Evolutionary conservation across 1,140 invertebrate genomes (phyloP), one percentile per base, ranked within the genome.

Genomic region (silkworm (Bombyx mori)): DNA sequence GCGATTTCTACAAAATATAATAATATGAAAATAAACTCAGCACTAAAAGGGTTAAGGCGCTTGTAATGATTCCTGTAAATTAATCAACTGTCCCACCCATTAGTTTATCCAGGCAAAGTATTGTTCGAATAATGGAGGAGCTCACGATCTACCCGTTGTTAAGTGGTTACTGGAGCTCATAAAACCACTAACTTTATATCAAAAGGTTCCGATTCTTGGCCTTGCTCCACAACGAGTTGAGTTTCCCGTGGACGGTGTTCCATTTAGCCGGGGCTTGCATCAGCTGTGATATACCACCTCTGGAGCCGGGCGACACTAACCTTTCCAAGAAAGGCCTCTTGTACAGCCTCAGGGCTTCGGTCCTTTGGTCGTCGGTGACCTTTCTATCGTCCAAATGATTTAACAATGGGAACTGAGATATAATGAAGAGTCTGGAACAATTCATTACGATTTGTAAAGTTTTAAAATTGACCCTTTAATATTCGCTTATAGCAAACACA

Each of bases 391-490:
- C 93, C 61, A 94, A 79, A 68, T 94, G 92, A 6, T 89, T 65
- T 18, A 94, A 76, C 1, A 86, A 85, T 3, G 91, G 89, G 68
- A 94, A 92, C 73, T 91, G 89, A 0, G 92, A 93, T 71, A 94
- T 91, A 7, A 93, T 88, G 74, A 91, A 93, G n/a, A 93, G 83
- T 67, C 92, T 92, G 69, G 3, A 88, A 86, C 8, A 18, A 12
- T n/a, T 50, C 4, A 12, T 50, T n/a, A 22, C 26, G 26, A 5
- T 35, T 35, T 2, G 0, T 35, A 5, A 1, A 35, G 26, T 0
- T 35, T 35, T 35, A 5, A 35, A 35, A 2, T 35, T 35, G 26
- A 35, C 26, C 26, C 0, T 35, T 35, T 35, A 35, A 35, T 35
- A 35, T 35, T 35, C 26, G 26, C 2, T 35, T 3, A 35, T 35